Conservation (phyloP, 2,888 invertebrate genomes). For the Petrolisthes manimaculis region DNA sequence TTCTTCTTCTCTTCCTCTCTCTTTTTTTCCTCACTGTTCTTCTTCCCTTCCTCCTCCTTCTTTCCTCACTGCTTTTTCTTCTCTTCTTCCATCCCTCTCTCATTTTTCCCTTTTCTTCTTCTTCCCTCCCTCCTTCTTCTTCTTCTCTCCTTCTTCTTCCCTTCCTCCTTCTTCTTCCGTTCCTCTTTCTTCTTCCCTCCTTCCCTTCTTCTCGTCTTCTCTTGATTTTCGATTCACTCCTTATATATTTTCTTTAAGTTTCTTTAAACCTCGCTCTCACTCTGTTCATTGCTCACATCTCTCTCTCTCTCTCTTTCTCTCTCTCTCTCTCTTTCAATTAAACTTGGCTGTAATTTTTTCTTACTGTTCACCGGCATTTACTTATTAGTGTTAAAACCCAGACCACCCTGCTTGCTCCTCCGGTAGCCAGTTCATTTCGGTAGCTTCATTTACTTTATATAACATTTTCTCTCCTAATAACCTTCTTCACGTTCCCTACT, state of each 20-base stretch:
- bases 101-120: background rate
- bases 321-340: too few relatives aligned
- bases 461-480: too few relatives aligned
- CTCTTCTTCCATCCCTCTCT: background rate
- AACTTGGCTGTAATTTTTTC: too few relatives aligned
- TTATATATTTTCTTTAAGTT: background rate
- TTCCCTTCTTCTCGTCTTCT: background rate
- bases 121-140: background rate
- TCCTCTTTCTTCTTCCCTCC: background rate
- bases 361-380: too few relatives aligned
- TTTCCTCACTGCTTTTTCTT: background rate
- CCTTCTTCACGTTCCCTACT: too few relatives aligned
- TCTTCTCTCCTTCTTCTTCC: background rate
- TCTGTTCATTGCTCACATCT: background rate
- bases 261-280: background rate
- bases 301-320: background rate
- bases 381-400: too few relatives aligned
- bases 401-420: too few relatives aligned
- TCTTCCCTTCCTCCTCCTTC: constrained; percentile 4
- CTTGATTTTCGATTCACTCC: background rate
- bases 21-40: background rate
- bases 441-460: too few relatives aligned
- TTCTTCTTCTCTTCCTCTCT: background rate
- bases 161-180: background rate
- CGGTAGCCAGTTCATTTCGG: too few relatives aligned